A percentile compares a stretch with the other conserved stretches of the same genome.
Evolutionary conservation across 2,113 vertebrate genomes (phyloP).

Genomic region (Neofelis nebulosa): DNA sequence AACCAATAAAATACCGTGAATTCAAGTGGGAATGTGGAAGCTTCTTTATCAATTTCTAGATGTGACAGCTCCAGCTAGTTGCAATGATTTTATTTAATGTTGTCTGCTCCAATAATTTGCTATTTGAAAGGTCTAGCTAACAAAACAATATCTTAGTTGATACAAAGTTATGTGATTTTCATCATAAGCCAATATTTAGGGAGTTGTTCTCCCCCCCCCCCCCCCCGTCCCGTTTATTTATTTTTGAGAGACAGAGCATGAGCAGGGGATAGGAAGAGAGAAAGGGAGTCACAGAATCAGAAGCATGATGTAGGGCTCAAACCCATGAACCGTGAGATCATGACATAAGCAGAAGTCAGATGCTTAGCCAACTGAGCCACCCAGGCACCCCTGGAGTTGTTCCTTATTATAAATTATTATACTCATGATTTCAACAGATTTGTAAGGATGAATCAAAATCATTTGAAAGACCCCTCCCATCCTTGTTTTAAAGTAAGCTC

Average conservation of each 20-base stretch:
- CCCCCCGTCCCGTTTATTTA: too few relatives aligned
- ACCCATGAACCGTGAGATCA: too few relatives aligned
- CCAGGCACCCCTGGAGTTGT: not conserved
- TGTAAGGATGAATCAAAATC: conserved; percentile 33
- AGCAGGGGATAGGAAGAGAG: too few relatives aligned
- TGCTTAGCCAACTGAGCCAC: too few relatives aligned
- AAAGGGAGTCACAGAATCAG: too few relatives aligned
- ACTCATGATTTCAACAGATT: not conserved
- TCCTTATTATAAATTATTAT: conserved; percentile 49
- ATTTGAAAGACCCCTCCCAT: not conserved
- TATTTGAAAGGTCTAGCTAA: not conserved
- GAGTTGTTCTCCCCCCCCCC: not conserved
- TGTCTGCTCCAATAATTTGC: not conserved
- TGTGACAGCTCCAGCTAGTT: not conserved
- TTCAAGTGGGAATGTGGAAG: not conserved
- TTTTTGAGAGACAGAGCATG: too few relatives aligned
- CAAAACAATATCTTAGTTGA: conserved; percentile 24
- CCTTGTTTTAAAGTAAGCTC: not conserved
- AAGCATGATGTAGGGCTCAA: too few relatives aligned
- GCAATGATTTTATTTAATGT: conserved; percentile 20
- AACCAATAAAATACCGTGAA: not conserved
- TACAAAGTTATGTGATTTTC: conserved; percentile 18
- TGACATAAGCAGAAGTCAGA: too few relatives aligned
- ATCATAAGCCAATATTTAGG: conserved; percentile 41
- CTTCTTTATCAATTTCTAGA: not conserved